A percentile compares a stretch with the other conserved stretches of the same genome.
Evolutionary conservation across 2,113 vertebrate genomes (phyloP).

Genomic region (Synodontis membranacea): DNA sequence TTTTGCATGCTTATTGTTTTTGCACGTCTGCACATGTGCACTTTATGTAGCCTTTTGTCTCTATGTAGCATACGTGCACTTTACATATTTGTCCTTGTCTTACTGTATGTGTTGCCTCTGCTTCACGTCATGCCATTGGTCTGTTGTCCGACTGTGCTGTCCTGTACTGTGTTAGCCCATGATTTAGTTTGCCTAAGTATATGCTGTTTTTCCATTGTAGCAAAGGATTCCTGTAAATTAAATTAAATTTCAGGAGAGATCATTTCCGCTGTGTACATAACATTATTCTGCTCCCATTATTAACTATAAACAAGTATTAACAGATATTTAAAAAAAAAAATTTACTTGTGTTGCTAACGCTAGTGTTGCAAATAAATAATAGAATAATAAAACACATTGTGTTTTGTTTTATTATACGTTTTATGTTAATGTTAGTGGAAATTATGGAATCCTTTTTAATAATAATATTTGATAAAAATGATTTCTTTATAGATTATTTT

Average conservation of each 20-base stretch:
- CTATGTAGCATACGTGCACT: no score
- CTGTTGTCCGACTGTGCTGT: neutral
- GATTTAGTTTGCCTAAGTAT: neutral
- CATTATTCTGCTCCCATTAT: no score
- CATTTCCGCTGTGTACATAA: no score
- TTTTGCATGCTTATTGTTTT: no score
- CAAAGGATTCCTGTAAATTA: neutral
- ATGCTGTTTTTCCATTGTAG: neutral
- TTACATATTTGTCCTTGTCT: no score
- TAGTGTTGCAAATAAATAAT: neutral
- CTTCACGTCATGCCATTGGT: neutral
- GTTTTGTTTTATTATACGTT: neutral
- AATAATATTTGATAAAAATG: neutral
- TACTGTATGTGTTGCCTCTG: neutral
- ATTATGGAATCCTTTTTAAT: neutral
- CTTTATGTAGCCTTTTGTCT: no score
- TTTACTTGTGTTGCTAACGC: neutral
- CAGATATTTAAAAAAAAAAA: no score
- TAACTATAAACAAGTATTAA: no score
- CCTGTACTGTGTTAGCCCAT: neutral
- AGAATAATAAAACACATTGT: neutral
- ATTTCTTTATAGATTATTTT: neutral
- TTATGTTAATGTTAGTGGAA: neutral
- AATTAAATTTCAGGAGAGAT: neutral
- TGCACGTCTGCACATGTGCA: no score